Conservation (phyloP, 2,888 invertebrate species). For the Calliphora vomitoria region DNA sequence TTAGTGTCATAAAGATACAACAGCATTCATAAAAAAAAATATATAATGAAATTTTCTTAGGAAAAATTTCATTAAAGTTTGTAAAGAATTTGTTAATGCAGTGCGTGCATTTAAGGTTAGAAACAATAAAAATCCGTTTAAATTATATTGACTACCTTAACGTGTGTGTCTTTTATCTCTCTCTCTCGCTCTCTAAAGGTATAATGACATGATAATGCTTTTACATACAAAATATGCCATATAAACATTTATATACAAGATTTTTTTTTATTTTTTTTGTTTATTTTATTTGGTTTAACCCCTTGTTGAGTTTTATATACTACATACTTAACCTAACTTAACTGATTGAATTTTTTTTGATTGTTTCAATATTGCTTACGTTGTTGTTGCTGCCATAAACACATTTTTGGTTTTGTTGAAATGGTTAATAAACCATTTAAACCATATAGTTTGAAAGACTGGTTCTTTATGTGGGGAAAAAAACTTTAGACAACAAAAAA, state of each 20-base stretch:
- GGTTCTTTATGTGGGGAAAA: background rate
- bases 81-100: constrained; percentile 66
- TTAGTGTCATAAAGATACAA: constrained; percentile 80
- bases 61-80: constrained; percentile 69
- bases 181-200: background rate
- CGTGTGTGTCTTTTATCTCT: constrained; percentile 30
- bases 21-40: constrained; percentile 41
- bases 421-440: constrained; percentile 57
- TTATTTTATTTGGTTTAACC: background rate
- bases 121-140: constrained; percentile 61
- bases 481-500: background rate
- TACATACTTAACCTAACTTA: constrained; percentile 6
- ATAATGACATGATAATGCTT: constrained; percentile 74
- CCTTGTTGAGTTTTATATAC: constrained; percentile 27
- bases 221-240: constrained; percentile 20
- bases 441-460: constrained; percentile 17
- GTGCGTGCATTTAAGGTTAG: constrained; percentile 21
- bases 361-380: no score
- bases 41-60: constrained; percentile 48
- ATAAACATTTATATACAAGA: no score
- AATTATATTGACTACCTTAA: constrained; percentile 69
- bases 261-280: no score
- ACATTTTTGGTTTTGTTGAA: constrained; percentile 42
- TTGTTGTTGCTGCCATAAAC: constrained; percentile 54
- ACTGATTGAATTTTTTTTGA: constrained; percentile 52